Base-by-base conservation (phyloP, 1,140 invertebrate species). In the Cotesia glomerata region DNA sequence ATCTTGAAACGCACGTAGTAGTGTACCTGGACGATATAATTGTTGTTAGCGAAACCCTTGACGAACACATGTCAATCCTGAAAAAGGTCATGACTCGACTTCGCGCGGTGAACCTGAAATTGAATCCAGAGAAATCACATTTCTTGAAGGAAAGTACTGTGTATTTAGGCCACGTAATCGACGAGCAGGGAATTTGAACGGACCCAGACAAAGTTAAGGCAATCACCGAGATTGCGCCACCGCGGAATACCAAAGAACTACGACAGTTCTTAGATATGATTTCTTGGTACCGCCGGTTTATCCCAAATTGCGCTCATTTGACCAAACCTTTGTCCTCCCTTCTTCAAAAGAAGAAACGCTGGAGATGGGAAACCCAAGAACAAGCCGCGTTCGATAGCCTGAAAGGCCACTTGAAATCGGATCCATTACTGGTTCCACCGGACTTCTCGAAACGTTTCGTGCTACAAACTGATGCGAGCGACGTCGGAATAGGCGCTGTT, bases 271-370 rank as follows among this genome's bases (percentile, higher is more conserved):
- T 85, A 0, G 81, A 79, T 7, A 73, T 79, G 26, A 65, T 74
- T 0, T 74, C 71, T 0, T 89, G 82, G 76, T 88, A 88, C 67
- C 67, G 83, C 26, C 65, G 81, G 1, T 86, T 87, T 54, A 80
- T 88, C 5, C 72, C 74, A 2, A 80, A 84, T 49, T 86, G 81
- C 72, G 59, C 80, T 0, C 62, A 73, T n/a, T 69, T 84, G 9
- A 77, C 74, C 8, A 49, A 39, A 14, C 84, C 82, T 7, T 54
- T 85, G 7, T 77, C 78, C 7, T 51, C 59, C 18, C 39, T 82
- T 5, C 52, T 79, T 0, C 76, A 74, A 26, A 82, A 85, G 59
- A 74, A 76, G 62, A 45, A 16, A 14, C 14, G 18, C 5, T 80
- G 81, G 71, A 35, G 16, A 4, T 86, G 79, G 80, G 65, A 4